Conservation (phyloP, 2,113 vertebrate species). For the Ammospiza caudacuta region DNA sequence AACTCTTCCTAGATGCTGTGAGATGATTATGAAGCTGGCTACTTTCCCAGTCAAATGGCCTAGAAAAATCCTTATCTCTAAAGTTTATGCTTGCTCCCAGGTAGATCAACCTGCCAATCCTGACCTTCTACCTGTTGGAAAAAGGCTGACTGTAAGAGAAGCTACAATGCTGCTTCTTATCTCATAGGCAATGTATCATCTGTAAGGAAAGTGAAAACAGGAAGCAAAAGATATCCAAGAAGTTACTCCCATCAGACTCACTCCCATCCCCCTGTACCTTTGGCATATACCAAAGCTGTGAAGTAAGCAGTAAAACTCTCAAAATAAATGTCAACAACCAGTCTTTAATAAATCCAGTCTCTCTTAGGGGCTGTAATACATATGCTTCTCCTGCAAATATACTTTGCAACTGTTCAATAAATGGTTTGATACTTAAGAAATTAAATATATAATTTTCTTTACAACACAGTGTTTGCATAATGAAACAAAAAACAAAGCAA, state of each 20-base stretch:
- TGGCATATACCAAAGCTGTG: fast-evolving
- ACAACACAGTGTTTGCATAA: background rate
- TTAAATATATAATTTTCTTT: background rate
- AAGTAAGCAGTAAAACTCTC: background rate
- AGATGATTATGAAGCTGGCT: constrained; percentile 49
- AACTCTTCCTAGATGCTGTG: constrained; percentile 41
- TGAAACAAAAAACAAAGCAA: background rate
- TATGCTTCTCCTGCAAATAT: background rate
- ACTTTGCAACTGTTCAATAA: background rate
- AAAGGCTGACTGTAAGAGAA: constrained; percentile 44
- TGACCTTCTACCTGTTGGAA: constrained; percentile 36
- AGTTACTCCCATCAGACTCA: background rate
- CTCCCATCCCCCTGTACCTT: background rate
- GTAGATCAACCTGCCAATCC: constrained; percentile 64
- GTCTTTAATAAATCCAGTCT: background rate
- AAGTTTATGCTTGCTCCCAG: constrained; percentile 26
- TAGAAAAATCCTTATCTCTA: constrained; percentile 61
- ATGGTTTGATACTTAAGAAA: background rate
- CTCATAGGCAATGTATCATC: background rate
- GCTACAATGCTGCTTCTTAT: background rate
- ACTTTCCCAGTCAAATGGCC: constrained; percentile 56
- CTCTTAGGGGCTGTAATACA: background rate
- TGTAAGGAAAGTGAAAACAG: constrained; percentile 16
- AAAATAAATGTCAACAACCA: background rate
- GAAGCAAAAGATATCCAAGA: background rate